Base-by-base conservation (phyloP, 2,113 vertebrate species). In the Natator depressus region DNA sequence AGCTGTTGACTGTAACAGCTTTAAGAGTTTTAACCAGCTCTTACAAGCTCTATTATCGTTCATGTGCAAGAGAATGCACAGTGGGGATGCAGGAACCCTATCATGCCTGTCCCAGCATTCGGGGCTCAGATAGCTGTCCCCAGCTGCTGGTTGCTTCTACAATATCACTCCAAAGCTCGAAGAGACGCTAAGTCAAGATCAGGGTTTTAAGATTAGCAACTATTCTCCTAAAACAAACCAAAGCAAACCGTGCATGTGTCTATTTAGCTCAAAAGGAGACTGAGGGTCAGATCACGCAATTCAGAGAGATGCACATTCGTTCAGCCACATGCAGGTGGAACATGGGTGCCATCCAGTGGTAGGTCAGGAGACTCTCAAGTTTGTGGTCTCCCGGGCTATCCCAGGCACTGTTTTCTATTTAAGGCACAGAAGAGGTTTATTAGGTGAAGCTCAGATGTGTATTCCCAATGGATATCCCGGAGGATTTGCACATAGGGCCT, bases 291-390 rank as follows among this genome's bases (percentile, higher is more conserved):
- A 78, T 80, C 27, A 8, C 3, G 16, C 62, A n/a, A 17, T 65
- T 57, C 76, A 8, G 3, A 46, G 17, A 1, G 1, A 6, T n/a
- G 0, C 35, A 3, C 11, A 3, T 29, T 53, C 35, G 31, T 1
- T 2, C 62, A 0, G 17, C 3, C 5, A 12, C 79, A 16, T 0
- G 27, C 62, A 59, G 29, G 82, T 78, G 91, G 85, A 87, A 78
- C 84, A 69, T 80, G 94, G 89, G 89, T 95, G 94, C 94, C 94
- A 96, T 83, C 94, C 85, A 9, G 92, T 84, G 94, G 88, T 2
- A 50, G 69, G 19, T 84, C 75, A 91, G 29, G 38, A 10, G 10
- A 62, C 4, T 25, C 47, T 80, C 91, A 57, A 13, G 38, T 20
- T 5, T 31, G 10, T 4, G 1, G 9, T 4, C 13, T 51, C 49